Conservation (phyloP, 1,140 invertebrate genomes). For the Colletes latitarsis region DNA sequence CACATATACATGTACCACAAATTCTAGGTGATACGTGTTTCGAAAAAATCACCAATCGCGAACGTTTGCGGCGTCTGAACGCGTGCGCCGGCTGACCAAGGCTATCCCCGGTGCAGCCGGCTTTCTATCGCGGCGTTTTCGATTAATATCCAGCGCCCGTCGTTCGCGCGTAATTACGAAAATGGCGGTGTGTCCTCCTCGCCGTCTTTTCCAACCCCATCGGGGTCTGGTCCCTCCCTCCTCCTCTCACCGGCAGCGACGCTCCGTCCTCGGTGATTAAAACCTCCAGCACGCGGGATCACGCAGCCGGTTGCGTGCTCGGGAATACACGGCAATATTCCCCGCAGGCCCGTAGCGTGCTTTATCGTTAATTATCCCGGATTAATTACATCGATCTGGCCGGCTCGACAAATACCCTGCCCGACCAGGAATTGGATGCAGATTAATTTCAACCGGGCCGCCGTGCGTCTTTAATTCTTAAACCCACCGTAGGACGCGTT, state of each 20-base stretch:
- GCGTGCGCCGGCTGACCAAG: too few species aligned
- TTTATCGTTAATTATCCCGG: constrained; percentile 50
- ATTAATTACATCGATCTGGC: constrained; percentile 50
- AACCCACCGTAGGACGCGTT: neutral
- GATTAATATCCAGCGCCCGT: constrained; percentile 48
- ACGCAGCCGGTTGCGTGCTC: constrained; percentile 46
- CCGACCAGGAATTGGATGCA: constrained; percentile 6
- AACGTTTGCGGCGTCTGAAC: too few species aligned
- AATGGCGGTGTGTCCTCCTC: constrained; percentile 42
- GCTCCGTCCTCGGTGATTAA: constrained; percentile 42
- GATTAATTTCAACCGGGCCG: constrained; percentile 22
- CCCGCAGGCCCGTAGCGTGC: constrained; percentile 13
- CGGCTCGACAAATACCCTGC: constrained; percentile 12
- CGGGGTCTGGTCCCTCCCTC: neutral
- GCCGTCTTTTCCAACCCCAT: constrained; percentile 29
- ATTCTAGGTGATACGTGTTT: too few species aligned
- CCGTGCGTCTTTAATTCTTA: constrained; percentile 6
- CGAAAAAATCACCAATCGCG: too few species aligned
- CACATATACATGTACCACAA: too few species aligned
- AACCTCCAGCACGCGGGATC: constrained; percentile 45
- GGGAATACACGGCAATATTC: constrained; percentile 30
- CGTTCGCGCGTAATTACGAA: constrained; percentile 48
- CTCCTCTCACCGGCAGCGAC: neutral
- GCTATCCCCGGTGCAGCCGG: neutral
- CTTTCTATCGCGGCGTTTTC: neutral